These are phyloP conservation scores for Strigops habroptila DNA, from an alignment of 2,113 vertebrate species.

Conservation along the genomic window DNA sequence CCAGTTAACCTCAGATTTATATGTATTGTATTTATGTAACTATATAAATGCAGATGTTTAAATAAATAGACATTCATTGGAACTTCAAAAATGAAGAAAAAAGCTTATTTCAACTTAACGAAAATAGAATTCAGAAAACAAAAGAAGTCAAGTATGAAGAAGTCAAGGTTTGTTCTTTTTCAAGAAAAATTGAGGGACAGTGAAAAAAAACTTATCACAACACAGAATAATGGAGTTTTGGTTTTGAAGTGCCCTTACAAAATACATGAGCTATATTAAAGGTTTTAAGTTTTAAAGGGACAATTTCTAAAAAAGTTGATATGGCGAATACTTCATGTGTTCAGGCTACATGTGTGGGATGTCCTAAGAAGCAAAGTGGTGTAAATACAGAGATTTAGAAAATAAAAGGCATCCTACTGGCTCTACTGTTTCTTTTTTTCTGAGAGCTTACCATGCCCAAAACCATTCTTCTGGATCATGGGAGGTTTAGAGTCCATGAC, in stretches of 20 bases:
- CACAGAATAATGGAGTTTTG: not conserved
- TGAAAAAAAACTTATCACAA: not conserved
- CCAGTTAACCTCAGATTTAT: not conserved
- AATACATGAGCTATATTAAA: not conserved
- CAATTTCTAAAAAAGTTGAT: not conserved
- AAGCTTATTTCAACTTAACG: not conserved
- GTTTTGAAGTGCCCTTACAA: not conserved
- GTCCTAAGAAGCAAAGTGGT: not conserved
- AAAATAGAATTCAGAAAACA: not conserved
- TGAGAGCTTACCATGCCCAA: not conserved
- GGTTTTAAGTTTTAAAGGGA: not conserved
- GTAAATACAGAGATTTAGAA: not conserved
- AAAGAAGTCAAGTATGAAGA: not conserved
- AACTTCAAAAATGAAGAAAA: not conserved
- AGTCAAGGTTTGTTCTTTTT: not conserved
- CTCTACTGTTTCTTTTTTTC: not conserved
- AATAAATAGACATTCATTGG: not conserved
- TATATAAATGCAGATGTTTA: not conserved
- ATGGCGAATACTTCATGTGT: not conserved
- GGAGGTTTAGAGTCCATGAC: not conserved
- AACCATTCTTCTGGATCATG: not conserved
- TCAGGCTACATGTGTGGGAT: not conserved
- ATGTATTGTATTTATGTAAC: not conserved
- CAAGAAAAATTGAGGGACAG: not conserved
- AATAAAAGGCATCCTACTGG: not conserved